phyloP scores from a whole-genome alignment of 2,113 vertebrate genomes.

The Alosa alosa region DNA sequence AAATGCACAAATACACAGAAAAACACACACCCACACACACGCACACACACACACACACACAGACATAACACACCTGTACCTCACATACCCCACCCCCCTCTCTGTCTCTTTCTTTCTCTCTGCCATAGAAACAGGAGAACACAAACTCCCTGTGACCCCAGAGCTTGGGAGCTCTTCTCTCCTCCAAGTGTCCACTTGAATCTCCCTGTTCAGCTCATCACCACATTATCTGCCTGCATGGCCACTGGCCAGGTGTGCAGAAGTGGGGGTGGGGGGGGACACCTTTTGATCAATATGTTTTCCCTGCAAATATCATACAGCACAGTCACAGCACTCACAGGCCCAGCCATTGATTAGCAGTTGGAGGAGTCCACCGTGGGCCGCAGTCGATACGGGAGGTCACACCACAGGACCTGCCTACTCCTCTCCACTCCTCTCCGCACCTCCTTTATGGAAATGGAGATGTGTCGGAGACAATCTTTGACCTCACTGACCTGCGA shows the following conservation, averaged over 20 bases:
- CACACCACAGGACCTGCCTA: neutral
- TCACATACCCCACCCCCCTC: neutral
- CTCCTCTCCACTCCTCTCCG: neutral
- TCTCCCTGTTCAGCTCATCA: neutral
- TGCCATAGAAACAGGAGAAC: neutral
- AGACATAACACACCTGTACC: neutral
- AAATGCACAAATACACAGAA: neutral
- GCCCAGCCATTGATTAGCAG: slow-evolving; percentile 7
- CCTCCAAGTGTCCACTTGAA: too few relatives aligned
- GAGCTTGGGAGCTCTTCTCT: neutral
- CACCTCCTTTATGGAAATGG: neutral
- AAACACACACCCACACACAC: slow-evolving; percentile 4
- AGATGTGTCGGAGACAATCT: neutral
- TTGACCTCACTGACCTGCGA: too few relatives aligned
- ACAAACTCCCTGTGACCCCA: neutral
- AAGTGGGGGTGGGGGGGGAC: neutral
- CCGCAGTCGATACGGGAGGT: slow-evolving; percentile 10
- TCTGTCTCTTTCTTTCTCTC: neutral
- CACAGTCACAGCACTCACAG: neutral
- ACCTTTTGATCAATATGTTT: slow-evolving; percentile 38
- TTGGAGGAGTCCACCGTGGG: neutral
- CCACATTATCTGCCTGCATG: neutral
- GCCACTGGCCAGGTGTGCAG: neutral
- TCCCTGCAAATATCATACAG: slow-evolving; percentile 30
- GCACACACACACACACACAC: neutral